Conservation (phyloP, 2,113 vertebrate genomes). For the Willisornis vidua region DNA sequence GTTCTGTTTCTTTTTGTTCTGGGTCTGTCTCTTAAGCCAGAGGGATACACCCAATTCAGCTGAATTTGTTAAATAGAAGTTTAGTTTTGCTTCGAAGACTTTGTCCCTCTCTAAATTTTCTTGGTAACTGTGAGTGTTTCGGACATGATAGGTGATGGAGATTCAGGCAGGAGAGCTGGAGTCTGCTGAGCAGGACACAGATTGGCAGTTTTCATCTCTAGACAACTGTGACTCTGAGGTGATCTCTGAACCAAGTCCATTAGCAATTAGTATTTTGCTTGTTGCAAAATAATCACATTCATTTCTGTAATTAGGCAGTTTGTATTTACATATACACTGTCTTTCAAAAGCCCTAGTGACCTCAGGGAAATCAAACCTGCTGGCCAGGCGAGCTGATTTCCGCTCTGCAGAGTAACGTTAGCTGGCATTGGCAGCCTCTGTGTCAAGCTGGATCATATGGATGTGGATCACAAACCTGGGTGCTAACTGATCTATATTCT, state of each 20-base stretch:
- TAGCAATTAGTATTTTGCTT: not conserved
- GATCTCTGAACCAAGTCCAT: not conserved
- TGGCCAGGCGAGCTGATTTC: not conserved
- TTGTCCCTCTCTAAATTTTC: too few species aligned
- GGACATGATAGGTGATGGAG: not conserved
- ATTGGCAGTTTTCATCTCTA: not conserved
- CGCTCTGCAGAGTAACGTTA: not conserved
- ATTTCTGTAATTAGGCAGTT: not conserved
- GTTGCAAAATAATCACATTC: not conserved
- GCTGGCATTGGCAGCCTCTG: not conserved
- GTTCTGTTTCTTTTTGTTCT: too few species aligned
- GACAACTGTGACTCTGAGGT: not conserved
- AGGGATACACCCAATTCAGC: too few species aligned
- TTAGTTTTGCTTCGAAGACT: too few species aligned
- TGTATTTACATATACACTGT: not conserved
- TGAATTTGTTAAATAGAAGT: too few species aligned
- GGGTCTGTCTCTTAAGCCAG: too few species aligned
- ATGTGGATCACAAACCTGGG: not conserved
- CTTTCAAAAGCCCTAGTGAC: not conserved
- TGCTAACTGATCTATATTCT: not conserved
- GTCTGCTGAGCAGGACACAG: accelerated
- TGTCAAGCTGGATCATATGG: not conserved
- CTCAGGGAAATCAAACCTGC: not conserved
- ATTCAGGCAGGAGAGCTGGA: not conserved
- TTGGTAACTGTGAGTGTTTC: too few species aligned